Base-by-base conservation (phyloP, 2,888 invertebrate genomes). In the Ceratothoa steindachneri region DNA sequence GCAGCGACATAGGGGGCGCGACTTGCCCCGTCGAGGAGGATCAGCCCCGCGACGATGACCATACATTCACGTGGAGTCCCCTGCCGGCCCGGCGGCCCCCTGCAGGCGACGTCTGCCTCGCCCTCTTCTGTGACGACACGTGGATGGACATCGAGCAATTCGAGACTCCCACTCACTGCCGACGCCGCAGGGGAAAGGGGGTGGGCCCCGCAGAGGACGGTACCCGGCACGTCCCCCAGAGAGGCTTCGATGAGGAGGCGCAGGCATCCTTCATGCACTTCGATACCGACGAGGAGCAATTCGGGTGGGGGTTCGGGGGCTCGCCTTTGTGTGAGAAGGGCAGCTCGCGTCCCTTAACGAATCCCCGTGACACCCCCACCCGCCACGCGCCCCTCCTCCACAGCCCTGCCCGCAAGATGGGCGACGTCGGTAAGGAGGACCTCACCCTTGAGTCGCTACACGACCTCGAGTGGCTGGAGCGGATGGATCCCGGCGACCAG, bases 351-450 rank as follows among this genome's bases (percentile, higher is more conserved):
- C 79, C 79, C 1, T 79, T 53, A 28, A 79, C 76, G 30, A 75
- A 79, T 55, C 79, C 79, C 41, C 52, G 76, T 19, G 79, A 79
- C 72, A 79, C 79, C 27, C 79, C 79, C 5, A 79, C 79, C 24
- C 79, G 72, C 24, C 76, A 76, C 29, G 73, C 75, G 12, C 70
- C 79, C 27, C 29, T 53, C 15, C 72, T 68, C 9, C 70, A 69
- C 28, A 69, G 67, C 30, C 76, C 76, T 3, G 31, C 71, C 19
- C 67, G 73, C 15, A 28, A 31, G 0, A 41, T 67, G 5, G 27
- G 29, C 5, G 28, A 30, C 52, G 30, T 71, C 22, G 71, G 73
- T 2, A 76, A 75, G 24, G 67, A 74, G 12, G 79, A 79, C 65
- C 70, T 79, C 19, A 71, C 75, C 0, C 72, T 79, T 27, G 76